These are phyloP conservation scores for Catalaphyllia jardinei DNA, from an alignment of 64 coral and sea anemone species.

Conservation along the genomic window DNA sequence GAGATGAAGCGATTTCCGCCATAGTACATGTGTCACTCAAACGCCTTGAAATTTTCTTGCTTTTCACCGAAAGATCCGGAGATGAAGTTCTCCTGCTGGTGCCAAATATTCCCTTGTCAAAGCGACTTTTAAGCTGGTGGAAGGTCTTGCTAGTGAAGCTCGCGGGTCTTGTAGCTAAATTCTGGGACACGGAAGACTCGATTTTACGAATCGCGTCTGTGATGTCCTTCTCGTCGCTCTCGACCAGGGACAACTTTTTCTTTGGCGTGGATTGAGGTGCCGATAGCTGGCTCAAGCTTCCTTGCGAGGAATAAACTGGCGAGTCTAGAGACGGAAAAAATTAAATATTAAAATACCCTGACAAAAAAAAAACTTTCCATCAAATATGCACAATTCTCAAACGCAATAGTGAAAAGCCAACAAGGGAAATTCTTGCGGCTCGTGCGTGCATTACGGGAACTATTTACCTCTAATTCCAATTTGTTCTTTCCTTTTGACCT, in stretches of 20 bases:
- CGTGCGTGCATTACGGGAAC: not conserved
- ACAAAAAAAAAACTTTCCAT: not conserved
- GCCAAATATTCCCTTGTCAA: constrained; percentile 55
- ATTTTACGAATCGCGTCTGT: constrained; percentile 61
- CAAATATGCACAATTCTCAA: constrained; percentile 25
- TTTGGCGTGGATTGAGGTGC: constrained; percentile 16
- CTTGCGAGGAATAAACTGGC: constrained; percentile 48
- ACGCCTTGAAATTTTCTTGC: constrained; percentile 16
- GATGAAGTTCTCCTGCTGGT: constrained; percentile 29
- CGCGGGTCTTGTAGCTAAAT: constrained; percentile 9
- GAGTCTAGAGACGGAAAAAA: constrained; percentile 47
- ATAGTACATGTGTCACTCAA: constrained; percentile 25
- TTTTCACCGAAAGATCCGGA: constrained; percentile 14
- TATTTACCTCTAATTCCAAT: constrained; percentile 45
- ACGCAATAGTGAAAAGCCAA: not conserved
- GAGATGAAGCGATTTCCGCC: constrained; percentile 26
- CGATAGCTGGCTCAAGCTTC: constrained; percentile 38
- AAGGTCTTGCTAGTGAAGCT: constrained; percentile 67
- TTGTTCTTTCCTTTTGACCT: constrained; percentile 31
- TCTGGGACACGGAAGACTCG: constrained; percentile 22
- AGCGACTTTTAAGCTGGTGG: constrained; percentile 58
- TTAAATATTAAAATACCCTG: constrained; percentile 11
- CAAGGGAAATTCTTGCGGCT: not conserved
- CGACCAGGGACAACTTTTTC: constrained; percentile 27
- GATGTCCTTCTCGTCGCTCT: constrained; percentile 71